These are phyloP conservation scores for Trichonephila clavata DNA, from an alignment of 1,140 invertebrate species.

Conservation along the genomic window DNA sequence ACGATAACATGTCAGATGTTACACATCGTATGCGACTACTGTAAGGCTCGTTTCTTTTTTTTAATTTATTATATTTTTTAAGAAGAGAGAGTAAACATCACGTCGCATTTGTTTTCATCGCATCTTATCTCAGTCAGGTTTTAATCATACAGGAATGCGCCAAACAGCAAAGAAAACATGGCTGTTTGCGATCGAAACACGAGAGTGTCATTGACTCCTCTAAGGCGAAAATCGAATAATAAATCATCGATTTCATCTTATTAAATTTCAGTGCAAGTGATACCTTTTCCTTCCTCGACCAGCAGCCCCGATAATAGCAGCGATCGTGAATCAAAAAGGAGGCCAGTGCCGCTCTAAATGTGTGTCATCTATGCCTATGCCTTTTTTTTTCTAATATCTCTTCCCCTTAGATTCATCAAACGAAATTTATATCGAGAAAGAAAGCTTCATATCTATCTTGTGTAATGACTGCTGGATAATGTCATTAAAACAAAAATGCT, in stretches of 20 bases:
- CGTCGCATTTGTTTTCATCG: background rate
- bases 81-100: background rate
- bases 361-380: background rate
- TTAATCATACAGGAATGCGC: too few species aligned
- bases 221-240: background rate
- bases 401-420: background rate
- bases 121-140: too few species aligned
- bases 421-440: background rate
- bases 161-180: too few species aligned
- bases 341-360: conserved; percentile 17
- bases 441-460: background rate
- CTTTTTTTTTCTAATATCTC: background rate
- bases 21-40: too few species aligned
- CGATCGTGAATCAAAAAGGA: conserved; percentile 46
- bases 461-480: background rate
- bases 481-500: background rate
- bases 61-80: too few species aligned
- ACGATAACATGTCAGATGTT: too few species aligned
- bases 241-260: conserved; percentile 3
- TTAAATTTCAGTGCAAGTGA: conserved; percentile 44
- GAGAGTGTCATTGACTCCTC: conserved; percentile 22
- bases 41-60: too few species aligned
- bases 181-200: background rate
- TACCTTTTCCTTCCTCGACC: background rate
- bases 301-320: background rate